Conservation (phyloP, 1,140 invertebrate genomes). For the Arctopsyche grandis region DNA sequence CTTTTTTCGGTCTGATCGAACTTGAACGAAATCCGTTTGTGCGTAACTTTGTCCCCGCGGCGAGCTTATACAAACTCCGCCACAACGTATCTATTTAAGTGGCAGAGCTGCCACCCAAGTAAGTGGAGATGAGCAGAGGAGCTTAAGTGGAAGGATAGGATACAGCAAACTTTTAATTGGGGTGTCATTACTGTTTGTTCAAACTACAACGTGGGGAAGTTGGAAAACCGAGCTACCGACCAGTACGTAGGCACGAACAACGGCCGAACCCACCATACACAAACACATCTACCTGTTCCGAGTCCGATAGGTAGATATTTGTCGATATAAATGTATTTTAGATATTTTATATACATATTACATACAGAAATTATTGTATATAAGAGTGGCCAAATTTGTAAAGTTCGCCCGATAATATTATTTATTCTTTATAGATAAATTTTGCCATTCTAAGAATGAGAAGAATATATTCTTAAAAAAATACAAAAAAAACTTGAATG, state of each 20-base stretch:
- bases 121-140: constrained; percentile 38
- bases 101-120: constrained; percentile 18
- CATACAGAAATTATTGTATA: no score
- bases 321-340: neutral
- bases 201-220: constrained; percentile 49
- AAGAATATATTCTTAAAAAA: no score
- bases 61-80: constrained; percentile 22
- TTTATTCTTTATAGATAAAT: no score
- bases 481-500: no score
- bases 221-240: constrained; percentile 28
- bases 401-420: no score
- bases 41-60: constrained; percentile 10
- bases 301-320: neutral
- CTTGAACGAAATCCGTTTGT: constrained; percentile 9
- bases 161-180: constrained; percentile 54
- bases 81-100: constrained; percentile 38
- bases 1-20: constrained; percentile 9
- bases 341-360: no score
- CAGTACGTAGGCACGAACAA: neutral
- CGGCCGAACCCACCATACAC: no score
- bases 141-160: constrained; percentile 44
- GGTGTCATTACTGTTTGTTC: constrained; percentile 55
- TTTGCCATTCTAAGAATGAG: no score
- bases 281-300: neutral
- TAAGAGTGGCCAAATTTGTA: no score